A percentile compares a stretch with the other conserved stretches of the same genome.
Evolutionary conservation across 2,888 invertebrate species (phyloP).

Genomic region (Leptinotarsa tumamoca): DNA sequence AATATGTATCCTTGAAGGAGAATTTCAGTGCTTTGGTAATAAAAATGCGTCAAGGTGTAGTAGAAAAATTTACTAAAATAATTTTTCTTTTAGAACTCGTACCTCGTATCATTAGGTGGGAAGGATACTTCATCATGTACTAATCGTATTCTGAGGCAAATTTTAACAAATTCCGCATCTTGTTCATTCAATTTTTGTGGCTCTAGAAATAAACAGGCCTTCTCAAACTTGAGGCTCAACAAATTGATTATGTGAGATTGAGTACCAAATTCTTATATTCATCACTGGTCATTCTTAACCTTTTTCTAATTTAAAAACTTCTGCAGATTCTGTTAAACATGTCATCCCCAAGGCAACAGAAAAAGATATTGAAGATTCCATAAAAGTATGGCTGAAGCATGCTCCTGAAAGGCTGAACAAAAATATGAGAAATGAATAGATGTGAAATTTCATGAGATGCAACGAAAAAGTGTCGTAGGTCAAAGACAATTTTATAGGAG

Average conservation of each 20-base stretch:
- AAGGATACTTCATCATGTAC: neutral
- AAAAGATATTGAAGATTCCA: constrained; percentile 15
- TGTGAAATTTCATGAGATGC: neutral
- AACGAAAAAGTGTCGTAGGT: constrained; percentile 17
- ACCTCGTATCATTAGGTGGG: neutral
- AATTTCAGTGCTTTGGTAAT: neutral
- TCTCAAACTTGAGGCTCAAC: neutral
- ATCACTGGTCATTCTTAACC: neutral
- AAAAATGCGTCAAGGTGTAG: neutral
- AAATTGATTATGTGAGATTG: constrained; percentile 12
- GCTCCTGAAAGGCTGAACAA: constrained; percentile 7
- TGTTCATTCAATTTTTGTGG: constrained; percentile 5
- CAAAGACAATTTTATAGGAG: constrained; percentile 14
- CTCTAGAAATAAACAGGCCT: constrained; percentile 14
- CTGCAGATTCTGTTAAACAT: constrained; percentile 15
- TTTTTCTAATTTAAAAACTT: neutral
- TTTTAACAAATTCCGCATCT: constrained; percentile 12
- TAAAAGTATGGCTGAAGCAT: constrained; percentile 13
- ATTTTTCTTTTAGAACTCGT: neutral
- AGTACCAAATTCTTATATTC: neutral
- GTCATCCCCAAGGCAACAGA: constrained; percentile 9
- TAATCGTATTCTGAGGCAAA: neutral
- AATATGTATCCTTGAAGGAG: neutral
- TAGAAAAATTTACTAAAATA: neutral
- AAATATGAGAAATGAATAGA: neutral